Evolutionary conservation across 2,888 invertebrate species (phyloP), one percentile per base, ranked within the genome.

Genomic region (Tetanocera ferruginea): DNA sequence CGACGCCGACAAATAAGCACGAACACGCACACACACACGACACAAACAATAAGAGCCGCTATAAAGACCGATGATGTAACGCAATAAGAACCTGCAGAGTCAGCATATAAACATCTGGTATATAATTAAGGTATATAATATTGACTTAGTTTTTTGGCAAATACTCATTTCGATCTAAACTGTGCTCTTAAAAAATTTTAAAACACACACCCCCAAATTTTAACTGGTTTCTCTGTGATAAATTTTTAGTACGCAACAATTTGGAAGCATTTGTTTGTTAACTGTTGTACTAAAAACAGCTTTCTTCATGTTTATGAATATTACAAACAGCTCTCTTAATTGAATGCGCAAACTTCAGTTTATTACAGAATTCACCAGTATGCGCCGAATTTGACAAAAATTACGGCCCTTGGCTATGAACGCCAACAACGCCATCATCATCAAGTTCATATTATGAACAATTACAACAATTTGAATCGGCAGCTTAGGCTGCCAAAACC

Each of bases 331-430:
- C 57, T 25, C 57, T 11, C 11, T 23, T 25, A 55, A 51, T 52
- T 52, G 51, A 14, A 34, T 31, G 52, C 70, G 19, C 6, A n/a
- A 9, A 70, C 55, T 52, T 8, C 3, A 55, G 6, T 37, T 71
- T 14, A 14, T 11, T 14, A 52, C 69, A 9, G 34, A n/a, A 55
- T 17, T 31, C 71, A 73, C 43, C 73, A 43, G 25, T 51, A 64
- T 2, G 28, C 79, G 79, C 77, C 49, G 76, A 62, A 77, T 62
- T 76, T 49, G 9, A 17, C 31, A 17, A 31, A 52, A 49, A 75
- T 31, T 77, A 73, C 77, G 79, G 79, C 79, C 73, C 34, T 37
- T 73, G 79, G 79, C 77, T 79, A 64, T 19, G 79, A 76, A 76
- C 77, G 79, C 77, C 77, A 69, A 11, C 17, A n/a, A n/a, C n/a